phyloP scores from a whole-genome alignment of 2,888 invertebrate genomes.

The Epinotia bilunana region DNA sequence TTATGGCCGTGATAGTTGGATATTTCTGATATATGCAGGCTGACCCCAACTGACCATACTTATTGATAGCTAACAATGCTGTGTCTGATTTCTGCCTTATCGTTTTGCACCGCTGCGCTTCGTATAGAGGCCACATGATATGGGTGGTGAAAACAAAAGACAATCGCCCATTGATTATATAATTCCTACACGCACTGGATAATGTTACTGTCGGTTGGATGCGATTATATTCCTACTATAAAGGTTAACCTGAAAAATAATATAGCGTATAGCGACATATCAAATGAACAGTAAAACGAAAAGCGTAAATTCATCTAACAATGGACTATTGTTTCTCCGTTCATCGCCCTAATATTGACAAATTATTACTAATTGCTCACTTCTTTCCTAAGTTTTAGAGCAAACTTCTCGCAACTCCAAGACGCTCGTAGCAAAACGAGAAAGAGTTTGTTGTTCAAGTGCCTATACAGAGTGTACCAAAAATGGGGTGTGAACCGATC shows the following conservation, averaged over 20 bases:
- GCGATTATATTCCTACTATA: neutral
- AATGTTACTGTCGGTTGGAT: constrained; percentile 19
- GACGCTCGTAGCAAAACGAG: neutral
- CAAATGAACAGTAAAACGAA: constrained; percentile 33
- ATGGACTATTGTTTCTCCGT: constrained; percentile 26
- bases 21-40: neutral
- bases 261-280: constrained; percentile 27
- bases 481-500: no score
- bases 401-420: neutral
- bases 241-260: constrained; percentile 32
- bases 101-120: constrained; percentile 5
- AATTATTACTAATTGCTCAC: constrained; percentile 34
- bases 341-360: constrained; percentile 26
- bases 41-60: neutral
- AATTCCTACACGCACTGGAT: constrained; percentile 6
- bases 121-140: neutral
- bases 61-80: constrained; percentile 3
- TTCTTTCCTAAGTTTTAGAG: constrained; percentile 16
- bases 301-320: constrained; percentile 16
- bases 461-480: no score
- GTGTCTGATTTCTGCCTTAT: neutral
- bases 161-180: constrained; percentile 18
- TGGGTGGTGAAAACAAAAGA: constrained; percentile 20
- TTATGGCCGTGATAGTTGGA: neutral
- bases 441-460: constrained; percentile 19